Base-by-base conservation (phyloP, 2,888 invertebrate species). In the Lomographa bimaculata region DNA sequence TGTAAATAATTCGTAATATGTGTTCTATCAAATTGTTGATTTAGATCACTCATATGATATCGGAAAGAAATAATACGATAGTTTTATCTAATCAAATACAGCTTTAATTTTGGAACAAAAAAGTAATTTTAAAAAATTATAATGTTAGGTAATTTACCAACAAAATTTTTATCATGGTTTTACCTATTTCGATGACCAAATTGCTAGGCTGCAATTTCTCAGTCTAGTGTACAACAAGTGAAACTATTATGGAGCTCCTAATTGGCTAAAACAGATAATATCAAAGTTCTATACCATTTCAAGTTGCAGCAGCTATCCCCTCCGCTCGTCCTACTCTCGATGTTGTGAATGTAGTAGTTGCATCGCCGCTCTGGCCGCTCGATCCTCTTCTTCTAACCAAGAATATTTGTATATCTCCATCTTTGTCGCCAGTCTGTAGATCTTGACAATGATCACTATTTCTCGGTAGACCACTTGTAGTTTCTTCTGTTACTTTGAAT, bases 271-370 rank as follows among this genome's bases (percentile, higher is more conserved):
- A n/a, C 43, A 43, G 5, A 11, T 3, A 7, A 26, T 19, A 19
- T 33, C 3, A 18, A 6, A 40, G 29, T 59, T 77, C 81, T 84
- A 85, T 84, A 84, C 86, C 82, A 73, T 80, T 86, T 84, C 82
- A 70, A 75, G 77, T 75, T 65, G 79, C 79, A 78, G 79, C 75
- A 72, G 71, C 50, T 56, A 51, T 59, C 70, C n/a, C 72, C 81
- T 84, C 79, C 79, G 85, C 81, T 82, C 81, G 74, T 76, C 74
- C 71, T 77, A 69, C 74, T 79, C 67, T 86, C 78, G 84, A 81
- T 89, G 87, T 89, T 89, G 89, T 89, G 79, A 74, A 72, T 80
- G 87, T 87, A 83, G 86, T 87, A 87, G 87, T 71, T 83, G 82
- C 85, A 86, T 86, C 78, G 84, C 82, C 82, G 70, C 76, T 77